These are phyloP conservation scores for Chaetodon auriga DNA, from an alignment of 2,113 vertebrate species.

Conservation along the genomic window DNA sequence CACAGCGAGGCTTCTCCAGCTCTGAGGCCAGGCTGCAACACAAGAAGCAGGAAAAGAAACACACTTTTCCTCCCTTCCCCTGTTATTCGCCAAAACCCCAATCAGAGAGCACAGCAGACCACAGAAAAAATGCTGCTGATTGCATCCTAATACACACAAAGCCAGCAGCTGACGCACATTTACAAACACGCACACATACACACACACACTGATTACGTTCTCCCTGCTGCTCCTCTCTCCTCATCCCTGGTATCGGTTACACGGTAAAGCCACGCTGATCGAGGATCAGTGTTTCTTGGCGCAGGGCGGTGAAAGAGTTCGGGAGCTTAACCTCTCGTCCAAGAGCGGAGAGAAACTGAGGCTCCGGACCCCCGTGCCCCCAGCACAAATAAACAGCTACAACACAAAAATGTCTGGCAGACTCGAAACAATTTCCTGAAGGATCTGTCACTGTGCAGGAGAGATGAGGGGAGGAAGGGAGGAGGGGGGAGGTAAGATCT, in stretches of 20 bases:
- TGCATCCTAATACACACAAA: constrained; percentile 80
- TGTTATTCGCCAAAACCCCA: constrained; percentile 74
- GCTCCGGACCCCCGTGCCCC: constrained; percentile 34
- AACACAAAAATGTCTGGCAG: constrained; percentile 78
- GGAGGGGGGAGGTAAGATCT: constrained; percentile 40
- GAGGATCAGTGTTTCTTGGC: constrained; percentile 73
- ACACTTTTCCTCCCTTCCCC: constrained; percentile 50
- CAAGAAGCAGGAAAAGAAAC: constrained; percentile 65
- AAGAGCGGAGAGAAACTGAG: constrained; percentile 25
- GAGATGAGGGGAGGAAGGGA: constrained; percentile 43
- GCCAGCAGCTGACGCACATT: constrained; percentile 62
- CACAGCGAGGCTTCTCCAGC: constrained; percentile 50
- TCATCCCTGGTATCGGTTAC: constrained; percentile 76
- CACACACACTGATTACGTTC: constrained; percentile 77
- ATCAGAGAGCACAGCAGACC: constrained; percentile 78
- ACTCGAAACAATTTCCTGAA: constrained; percentile 83
- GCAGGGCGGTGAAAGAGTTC: constrained; percentile 51
- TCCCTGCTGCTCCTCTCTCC: constrained; percentile 67
- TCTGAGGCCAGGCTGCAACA: constrained; percentile 62
- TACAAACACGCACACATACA: constrained; percentile 42
- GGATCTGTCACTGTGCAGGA: constrained; percentile 77
- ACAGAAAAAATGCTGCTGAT: constrained; percentile 78
- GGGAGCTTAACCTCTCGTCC: constrained; percentile 73
- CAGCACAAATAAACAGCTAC: constrained; percentile 81
- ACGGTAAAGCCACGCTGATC: constrained; percentile 73